Conservation (phyloP, 2,888 invertebrate genomes). For the Drosophila basisetae region DNA sequence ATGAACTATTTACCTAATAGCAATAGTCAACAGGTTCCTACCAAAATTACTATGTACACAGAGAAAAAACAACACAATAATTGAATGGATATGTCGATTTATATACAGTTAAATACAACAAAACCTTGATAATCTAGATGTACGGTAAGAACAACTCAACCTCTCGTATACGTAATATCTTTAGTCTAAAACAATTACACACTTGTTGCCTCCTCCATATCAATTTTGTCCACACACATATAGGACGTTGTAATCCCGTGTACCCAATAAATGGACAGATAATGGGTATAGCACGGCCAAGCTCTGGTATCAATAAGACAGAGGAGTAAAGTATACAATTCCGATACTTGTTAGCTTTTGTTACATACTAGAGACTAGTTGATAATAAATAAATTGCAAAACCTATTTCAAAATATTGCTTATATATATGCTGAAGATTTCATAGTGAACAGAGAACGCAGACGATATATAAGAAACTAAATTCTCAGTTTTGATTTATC, state of each 20-base stretch:
- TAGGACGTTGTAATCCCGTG: neutral
- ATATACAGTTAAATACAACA: slow-evolving; percentile 17
- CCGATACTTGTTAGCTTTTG: neutral
- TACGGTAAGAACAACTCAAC: slow-evolving; percentile 3
- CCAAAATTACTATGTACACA: slow-evolving; percentile 12
- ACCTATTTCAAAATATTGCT: neutral
- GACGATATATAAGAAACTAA: neutral
- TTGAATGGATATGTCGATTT: slow-evolving; percentile 32
- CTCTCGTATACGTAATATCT: slow-evolving; percentile 28
- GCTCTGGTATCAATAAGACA: neutral
- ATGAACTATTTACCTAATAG: slow-evolving; percentile 6
- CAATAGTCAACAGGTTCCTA: slow-evolving; percentile 16
- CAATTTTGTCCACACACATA: neutral
- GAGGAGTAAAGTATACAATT: neutral
- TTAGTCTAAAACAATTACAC: slow-evolving; percentile 29
- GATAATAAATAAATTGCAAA: neutral
- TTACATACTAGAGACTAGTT: neutral
- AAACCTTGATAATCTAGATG: slow-evolving; percentile 10
- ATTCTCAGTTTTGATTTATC: neutral
- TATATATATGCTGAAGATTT: neutral
- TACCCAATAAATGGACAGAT: neutral
- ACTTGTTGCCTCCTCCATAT: slow-evolving; percentile 27
- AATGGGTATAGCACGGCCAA: neutral
- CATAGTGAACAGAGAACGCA: too few species aligned
- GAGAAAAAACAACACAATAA: slow-evolving; percentile 15